Evolutionary conservation across 2,113 vertebrate species (phyloP).

Genomic region (Stigmatopora argus): DNA sequence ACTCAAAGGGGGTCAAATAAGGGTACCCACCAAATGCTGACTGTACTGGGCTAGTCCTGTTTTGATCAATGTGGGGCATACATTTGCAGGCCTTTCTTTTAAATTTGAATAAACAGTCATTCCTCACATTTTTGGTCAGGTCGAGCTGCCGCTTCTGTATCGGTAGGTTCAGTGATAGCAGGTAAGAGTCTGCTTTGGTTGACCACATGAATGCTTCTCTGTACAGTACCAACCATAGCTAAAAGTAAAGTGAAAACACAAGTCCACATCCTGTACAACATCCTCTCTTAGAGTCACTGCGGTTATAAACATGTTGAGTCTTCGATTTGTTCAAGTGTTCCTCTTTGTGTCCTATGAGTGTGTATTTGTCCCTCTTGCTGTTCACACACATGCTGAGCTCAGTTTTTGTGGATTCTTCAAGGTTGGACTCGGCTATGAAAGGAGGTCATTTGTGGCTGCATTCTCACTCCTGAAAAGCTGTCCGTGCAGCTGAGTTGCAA

Average conservation of each 20-base stretch:
- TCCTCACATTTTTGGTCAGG: conserved; percentile 41
- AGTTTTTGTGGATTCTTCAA: neutral
- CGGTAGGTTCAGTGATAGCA: conserved; percentile 39
- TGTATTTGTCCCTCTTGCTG: conserved; percentile 11
- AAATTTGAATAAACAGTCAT: conserved; percentile 7
- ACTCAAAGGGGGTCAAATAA: conserved; percentile 33
- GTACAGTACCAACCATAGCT: conserved; percentile 59
- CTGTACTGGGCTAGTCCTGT: conserved; percentile 24
- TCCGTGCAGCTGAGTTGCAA: conserved; percentile 15
- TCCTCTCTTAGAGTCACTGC: neutral
- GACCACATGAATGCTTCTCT: conserved; percentile 51
- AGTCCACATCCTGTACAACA: neutral
- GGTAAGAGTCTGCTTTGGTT: conserved; percentile 45
- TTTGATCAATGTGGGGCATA: conserved; percentile 41
- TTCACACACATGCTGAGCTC: conserved; percentile 17
- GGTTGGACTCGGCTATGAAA: conserved; percentile 4
- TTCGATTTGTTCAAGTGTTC: conserved; percentile 39
- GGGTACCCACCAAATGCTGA: conserved; percentile 27
- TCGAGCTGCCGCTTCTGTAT: conserved; percentile 33
- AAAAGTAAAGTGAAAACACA: conserved; percentile 12
- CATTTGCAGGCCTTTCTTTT: conserved; percentile 26
- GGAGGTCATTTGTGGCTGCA: conserved; percentile 29
- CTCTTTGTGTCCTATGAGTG: neutral
- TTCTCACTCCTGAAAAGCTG: conserved; percentile 12
- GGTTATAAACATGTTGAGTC: neutral